Evolutionary conservation across 2,797 vertebrate species (phyloP).

Genomic region (Lagodon rhomboides): DNA sequence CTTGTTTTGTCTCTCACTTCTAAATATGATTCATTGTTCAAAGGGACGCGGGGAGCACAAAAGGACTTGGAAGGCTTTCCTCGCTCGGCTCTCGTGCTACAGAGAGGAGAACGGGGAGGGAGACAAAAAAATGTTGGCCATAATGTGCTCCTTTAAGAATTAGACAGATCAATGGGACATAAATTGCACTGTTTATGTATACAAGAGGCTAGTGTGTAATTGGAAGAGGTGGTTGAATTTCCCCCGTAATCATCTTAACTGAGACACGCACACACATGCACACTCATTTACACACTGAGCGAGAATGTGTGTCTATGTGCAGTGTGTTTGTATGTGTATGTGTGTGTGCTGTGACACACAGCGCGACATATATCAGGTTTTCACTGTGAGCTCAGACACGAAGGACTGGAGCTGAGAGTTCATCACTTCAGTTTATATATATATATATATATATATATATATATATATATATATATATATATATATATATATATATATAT

Average conservation of each 20-base stretch:
- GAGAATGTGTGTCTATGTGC: background rate
- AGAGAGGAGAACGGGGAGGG: slow-evolving; percentile 44
- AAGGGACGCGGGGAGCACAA: slow-evolving; percentile 67
- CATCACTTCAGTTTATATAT: background rate
- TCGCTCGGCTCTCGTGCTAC: slow-evolving; percentile 32
- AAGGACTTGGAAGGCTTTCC: slow-evolving; percentile 62
- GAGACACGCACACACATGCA: slow-evolving; percentile 34
- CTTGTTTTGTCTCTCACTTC: slow-evolving; percentile 48
- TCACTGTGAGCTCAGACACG: background rate
- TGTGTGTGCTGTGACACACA: background rate
- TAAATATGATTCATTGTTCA: slow-evolving; percentile 75
- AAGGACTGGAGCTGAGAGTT: background rate
- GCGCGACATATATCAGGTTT: background rate
- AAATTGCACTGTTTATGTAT: slow-evolving; percentile 65
- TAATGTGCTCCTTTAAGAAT: slow-evolving; percentile 67
- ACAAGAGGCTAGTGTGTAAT: slow-evolving; percentile 67
- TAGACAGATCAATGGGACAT: slow-evolving; percentile 70
- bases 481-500: no score
- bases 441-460: no score
- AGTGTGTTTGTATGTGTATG: background rate
- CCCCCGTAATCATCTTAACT: slow-evolving; percentile 63
- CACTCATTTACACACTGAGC: background rate
- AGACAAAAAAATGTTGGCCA: slow-evolving; percentile 59
- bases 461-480: no score
- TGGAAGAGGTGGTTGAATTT: slow-evolving; percentile 63